Conservation (phyloP, 2,113 vertebrate genomes). For the Gopherus flavomarginatus region DNA sequence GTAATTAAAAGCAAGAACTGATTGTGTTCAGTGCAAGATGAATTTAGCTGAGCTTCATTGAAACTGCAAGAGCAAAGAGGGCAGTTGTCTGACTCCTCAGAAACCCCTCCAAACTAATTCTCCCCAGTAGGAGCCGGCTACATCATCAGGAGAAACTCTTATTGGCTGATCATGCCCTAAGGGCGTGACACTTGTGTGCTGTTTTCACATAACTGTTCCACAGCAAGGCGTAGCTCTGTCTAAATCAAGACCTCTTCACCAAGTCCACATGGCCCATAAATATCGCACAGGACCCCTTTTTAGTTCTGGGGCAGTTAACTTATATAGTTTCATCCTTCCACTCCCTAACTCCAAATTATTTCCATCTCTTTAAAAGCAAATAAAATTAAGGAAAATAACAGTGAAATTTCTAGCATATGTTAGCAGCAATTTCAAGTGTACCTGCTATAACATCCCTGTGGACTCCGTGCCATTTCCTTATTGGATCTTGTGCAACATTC, state of each 20-base stretch:
- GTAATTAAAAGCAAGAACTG: neutral
- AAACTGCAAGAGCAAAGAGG: neutral
- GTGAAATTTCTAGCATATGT: neutral
- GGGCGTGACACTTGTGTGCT: neutral
- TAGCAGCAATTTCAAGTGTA: neutral
- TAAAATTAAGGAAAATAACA: slow-evolving; percentile 14
- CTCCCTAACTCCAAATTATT: slow-evolving; percentile 50
- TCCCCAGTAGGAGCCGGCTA: neutral
- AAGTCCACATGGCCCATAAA: slow-evolving; percentile 49
- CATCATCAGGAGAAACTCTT: neutral
- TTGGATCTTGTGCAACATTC: neutral
- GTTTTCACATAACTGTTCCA: slow-evolving; percentile 32
- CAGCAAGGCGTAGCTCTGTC: slow-evolving; percentile 22
- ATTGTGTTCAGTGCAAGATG: neutral
- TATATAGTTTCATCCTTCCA: slow-evolving; percentile 33
- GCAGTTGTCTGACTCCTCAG: neutral
- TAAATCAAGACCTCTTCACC: slow-evolving; percentile 49
- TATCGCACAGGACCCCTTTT: slow-evolving; percentile 55
- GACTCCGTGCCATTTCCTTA: neutral
- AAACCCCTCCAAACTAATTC: neutral
- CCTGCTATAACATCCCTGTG: slow-evolving; percentile 10
- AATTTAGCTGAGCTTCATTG: neutral
- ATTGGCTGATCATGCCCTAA: neutral
- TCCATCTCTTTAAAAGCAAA: slow-evolving; percentile 50
- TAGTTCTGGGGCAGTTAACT: neutral